phyloP scores from a whole-genome alignment of 2,888 invertebrate species.

The Tipula lateralis region DNA sequence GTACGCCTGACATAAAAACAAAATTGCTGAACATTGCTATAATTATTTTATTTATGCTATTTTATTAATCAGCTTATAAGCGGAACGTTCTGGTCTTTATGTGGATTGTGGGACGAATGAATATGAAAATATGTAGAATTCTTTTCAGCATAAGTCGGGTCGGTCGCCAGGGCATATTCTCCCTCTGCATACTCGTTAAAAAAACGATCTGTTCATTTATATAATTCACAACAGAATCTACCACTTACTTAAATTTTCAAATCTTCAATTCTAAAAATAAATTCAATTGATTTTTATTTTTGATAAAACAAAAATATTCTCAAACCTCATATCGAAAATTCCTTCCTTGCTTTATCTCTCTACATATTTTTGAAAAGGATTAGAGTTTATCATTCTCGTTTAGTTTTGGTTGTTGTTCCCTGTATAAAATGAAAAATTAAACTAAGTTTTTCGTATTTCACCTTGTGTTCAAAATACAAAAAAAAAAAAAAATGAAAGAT shows the following conservation, averaged over 20 bases:
- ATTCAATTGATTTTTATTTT: not conserved
- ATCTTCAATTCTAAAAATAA: not conserved
- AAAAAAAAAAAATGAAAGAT: not conserved
- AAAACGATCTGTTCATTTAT: not conserved
- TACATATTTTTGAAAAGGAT: not conserved
- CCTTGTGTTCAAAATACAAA: not conserved
- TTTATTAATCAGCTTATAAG: slow-evolving; percentile 4
- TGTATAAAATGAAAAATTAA: not conserved
- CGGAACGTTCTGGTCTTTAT: not conserved
- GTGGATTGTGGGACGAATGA: not conserved
- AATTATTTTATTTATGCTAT: not conserved
- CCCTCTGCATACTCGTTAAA: not conserved
- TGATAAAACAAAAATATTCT: not conserved
- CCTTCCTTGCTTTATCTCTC: not conserved
- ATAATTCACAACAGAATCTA: not conserved
- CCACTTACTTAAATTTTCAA: not conserved
- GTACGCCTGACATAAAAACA: not conserved
- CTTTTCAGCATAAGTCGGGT: no score
- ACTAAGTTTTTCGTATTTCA: not conserved
- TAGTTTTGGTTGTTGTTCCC: not conserved
- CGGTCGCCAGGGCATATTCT: not conserved
- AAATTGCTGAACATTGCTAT: not conserved
- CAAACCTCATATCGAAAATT: not conserved
- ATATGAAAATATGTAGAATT: not conserved
- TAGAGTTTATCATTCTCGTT: not conserved